phyloP scores from a whole-genome alignment of 1,140 invertebrate genomes.

The Cyclina sinensis region DNA sequence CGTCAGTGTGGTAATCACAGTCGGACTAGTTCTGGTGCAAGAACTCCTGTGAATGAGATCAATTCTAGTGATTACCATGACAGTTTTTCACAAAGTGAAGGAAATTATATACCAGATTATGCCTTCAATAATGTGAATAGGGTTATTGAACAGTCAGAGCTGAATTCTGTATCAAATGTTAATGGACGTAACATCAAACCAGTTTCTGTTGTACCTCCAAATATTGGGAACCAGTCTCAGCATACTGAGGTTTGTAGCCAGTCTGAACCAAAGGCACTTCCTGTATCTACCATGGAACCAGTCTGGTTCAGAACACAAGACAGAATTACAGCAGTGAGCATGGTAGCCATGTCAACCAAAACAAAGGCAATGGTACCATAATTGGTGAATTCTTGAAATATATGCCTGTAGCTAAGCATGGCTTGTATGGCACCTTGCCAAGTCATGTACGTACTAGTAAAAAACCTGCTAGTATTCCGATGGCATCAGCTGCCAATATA shows the following conservation, averaged over 20 bases:
- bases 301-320: constrained; percentile 4
- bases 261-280: constrained; percentile 18
- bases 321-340: background rate
- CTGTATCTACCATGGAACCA: constrained; percentile 43
- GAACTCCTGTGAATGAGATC: constrained; percentile 59
- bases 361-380: background rate
- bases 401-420: constrained; percentile 28
- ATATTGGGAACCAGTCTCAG: constrained; percentile 63
- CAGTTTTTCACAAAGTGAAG: background rate
- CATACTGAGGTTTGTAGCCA: constrained; percentile 67
- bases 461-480: background rate
- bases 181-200: constrained; percentile 6
- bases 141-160: background rate
- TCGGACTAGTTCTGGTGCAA: constrained; percentile 51
- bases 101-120: background rate
- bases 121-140: background rate
- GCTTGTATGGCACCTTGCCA: background rate
- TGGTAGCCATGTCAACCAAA: background rate
- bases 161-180: background rate
- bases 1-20: constrained; percentile 54
- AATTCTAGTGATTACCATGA: constrained; percentile 20
- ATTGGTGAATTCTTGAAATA: constrained; percentile 36
- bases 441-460: constrained; percentile 52
- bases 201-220: constrained; percentile 55
- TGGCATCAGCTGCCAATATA: background rate